A percentile compares a stretch with the other conserved stretches of the same genome.
Evolutionary conservation across 2,797 vertebrate species (phyloP).

Genomic region (Acanthis flammea): DNA sequence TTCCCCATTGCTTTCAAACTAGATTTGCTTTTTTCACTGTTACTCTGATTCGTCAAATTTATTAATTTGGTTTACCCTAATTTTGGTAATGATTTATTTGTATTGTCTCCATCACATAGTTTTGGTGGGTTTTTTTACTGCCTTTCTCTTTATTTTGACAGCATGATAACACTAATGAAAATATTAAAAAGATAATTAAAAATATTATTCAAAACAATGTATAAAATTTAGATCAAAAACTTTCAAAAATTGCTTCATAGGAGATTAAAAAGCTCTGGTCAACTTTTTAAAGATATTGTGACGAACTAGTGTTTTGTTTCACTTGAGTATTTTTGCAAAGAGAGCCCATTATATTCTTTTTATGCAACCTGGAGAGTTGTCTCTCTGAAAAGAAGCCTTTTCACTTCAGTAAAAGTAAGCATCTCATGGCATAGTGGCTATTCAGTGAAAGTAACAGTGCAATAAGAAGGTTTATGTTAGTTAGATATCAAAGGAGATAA

Average conservation of each 20-base stretch:
- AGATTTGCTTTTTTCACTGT: background rate
- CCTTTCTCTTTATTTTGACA: background rate
- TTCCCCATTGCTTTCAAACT: background rate
- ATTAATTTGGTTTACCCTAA: background rate
- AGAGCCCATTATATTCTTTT: background rate
- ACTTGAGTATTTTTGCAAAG: background rate
- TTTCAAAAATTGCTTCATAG: background rate
- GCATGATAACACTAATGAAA: background rate
- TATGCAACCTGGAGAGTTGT: background rate
- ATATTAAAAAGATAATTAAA: background rate
- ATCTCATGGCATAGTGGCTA: background rate
- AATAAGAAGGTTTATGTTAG: constrained; percentile 16
- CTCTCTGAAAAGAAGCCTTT: background rate
- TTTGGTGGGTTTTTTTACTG: background rate
- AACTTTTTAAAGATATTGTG: background rate
- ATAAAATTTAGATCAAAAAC: background rate
- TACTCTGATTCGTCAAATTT: background rate
- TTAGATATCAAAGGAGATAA: background rate
- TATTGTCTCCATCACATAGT: background rate
- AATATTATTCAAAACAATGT: background rate
- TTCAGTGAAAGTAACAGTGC: background rate
- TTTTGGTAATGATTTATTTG: background rate
- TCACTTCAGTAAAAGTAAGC: background rate
- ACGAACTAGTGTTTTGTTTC: background rate
- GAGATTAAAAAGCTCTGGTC: background rate